phyloP scores from a whole-genome alignment of 2,113 vertebrate species.

The Chaetura pelagica region DNA sequence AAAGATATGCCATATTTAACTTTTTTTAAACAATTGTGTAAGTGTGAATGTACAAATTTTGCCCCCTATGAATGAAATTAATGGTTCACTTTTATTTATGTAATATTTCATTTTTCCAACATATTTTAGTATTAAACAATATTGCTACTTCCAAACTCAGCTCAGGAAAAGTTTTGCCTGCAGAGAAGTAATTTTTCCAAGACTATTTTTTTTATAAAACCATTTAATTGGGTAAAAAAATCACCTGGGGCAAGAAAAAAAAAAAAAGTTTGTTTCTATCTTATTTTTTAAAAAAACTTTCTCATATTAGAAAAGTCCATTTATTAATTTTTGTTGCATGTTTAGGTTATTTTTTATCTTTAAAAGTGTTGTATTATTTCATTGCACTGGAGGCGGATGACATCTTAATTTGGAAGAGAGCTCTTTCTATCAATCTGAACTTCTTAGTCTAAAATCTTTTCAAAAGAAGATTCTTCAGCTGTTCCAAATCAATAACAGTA shows the following conservation, averaged over 20 bases:
- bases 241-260: no score
- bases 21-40: not conserved
- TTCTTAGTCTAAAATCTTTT: not conserved
- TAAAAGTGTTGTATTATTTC: not conserved
- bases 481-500: not conserved
- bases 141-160: not conserved
- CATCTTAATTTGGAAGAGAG: not conserved
- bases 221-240: not conserved
- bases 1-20: not conserved
- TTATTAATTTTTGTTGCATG: not conserved
- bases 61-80: not conserved
- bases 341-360: not conserved
- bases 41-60: not conserved
- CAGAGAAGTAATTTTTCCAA: not conserved
- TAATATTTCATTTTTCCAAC: not conserved
- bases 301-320: not conserved
- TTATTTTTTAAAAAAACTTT: not conserved
- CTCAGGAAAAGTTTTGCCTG: not conserved
- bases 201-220: not conserved
- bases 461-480: not conserved
- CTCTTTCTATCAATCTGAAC: not conserved
- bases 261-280: not conserved
- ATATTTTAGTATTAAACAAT: not conserved
- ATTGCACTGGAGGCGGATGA: not conserved
- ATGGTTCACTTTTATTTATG: not conserved